phyloP scores from a whole-genome alignment of 1,140 invertebrate genomes.

The Orchesella cincta region DNA sequence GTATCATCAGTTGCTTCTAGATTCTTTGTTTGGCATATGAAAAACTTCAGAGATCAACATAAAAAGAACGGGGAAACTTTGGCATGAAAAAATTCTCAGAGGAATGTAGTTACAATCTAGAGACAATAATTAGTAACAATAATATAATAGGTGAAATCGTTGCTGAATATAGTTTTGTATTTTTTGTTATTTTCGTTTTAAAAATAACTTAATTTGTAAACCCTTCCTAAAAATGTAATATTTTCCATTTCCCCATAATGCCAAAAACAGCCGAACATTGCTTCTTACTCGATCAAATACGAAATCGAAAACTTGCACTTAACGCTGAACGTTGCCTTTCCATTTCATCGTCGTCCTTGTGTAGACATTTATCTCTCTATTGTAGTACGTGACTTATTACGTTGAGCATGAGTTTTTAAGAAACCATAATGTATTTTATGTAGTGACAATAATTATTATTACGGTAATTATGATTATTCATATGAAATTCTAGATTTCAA shows the following conservation, averaged over 20 bases:
- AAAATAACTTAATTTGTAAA: too few relatives aligned
- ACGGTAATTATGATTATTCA: conserved; percentile 10
- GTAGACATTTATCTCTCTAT: conserved; percentile 20
- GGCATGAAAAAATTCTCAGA: too few relatives aligned
- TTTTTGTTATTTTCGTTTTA: too few relatives aligned
- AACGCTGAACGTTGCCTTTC: not conserved
- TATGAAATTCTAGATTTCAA: not conserved
- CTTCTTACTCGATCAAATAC: not conserved
- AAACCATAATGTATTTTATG: conserved; percentile 14
- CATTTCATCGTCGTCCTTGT: not conserved
- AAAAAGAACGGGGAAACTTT: too few relatives aligned
- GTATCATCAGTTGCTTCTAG: conserved; percentile 17
- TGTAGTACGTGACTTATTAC: conserved; percentile 29
- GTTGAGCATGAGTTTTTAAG: conserved; percentile 26
- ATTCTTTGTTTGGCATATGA: not conserved
- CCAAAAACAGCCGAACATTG: too few relatives aligned
- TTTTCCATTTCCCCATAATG: too few relatives aligned
- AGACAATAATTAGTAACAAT: too few relatives aligned
- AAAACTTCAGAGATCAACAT: conserved; percentile 21
- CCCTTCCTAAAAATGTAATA: too few relatives aligned
- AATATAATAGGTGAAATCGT: too few relatives aligned
- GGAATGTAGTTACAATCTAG: too few relatives aligned
- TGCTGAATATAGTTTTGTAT: too few relatives aligned
- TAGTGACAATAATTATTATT: not conserved
- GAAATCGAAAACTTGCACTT: not conserved